Evolutionary conservation across 1,140 invertebrate species (phyloP).

Genomic region (Scaptomyza graminum): DNA sequence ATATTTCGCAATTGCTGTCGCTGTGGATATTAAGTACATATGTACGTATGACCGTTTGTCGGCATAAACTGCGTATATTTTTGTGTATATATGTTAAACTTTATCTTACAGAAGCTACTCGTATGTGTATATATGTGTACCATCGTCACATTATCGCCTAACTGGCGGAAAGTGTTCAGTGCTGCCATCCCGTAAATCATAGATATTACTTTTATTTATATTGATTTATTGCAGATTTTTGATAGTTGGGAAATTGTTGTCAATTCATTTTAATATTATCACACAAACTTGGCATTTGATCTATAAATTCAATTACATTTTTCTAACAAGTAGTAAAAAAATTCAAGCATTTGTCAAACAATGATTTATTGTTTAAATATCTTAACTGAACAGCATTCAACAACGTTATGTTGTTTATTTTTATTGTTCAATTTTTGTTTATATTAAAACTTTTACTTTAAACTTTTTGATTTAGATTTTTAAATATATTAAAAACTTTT

Average conservation of each 20-base stretch:
- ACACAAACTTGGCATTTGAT: neutral
- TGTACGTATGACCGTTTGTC: neutral
- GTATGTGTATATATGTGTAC: neutral
- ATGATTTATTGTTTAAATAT: neutral
- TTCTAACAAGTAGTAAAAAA: neutral
- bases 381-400: neutral
- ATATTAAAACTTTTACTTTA: no score
- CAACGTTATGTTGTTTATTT: neutral
- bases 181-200: slow-evolving; percentile 10
- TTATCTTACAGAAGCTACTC: neutral
- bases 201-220: neutral
- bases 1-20: slow-evolving; percentile 6
- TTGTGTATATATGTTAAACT: neutral
- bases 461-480: no score
- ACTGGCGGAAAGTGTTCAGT: neutral
- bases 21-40: slow-evolving; percentile 8
- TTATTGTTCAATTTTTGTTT: no score
- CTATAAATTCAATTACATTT: slow-evolving; percentile 25
- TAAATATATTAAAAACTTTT: neutral
- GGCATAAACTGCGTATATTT: neutral
- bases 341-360: neutral
- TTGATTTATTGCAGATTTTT: slow-evolving; percentile 25
- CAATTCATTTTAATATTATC: slow-evolving; percentile 27
- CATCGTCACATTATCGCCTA: neutral
- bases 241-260: slow-evolving; percentile 39